These are phyloP conservation scores for Ganaspis brasiliensis DNA, from an alignment of 2,888 invertebrate species.

Conservation along the genomic window DNA sequence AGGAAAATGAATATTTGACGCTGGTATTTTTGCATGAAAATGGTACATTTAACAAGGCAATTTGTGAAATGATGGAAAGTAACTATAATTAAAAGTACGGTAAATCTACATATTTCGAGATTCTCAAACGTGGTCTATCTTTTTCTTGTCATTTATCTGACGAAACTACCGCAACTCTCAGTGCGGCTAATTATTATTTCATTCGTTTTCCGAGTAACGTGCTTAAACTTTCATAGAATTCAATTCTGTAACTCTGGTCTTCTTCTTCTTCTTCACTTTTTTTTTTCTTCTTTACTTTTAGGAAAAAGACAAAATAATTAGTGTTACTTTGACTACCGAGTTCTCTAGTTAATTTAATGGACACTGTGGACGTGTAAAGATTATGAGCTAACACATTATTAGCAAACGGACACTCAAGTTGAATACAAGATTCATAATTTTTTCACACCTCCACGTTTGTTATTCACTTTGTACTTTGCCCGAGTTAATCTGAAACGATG, in stretches of 20 bases:
- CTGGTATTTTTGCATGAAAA: slow-evolving; percentile 6
- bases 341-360: slow-evolving; percentile 10
- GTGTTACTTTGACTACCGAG: background rate
- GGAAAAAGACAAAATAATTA: slow-evolving; percentile 3
- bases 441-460: background rate
- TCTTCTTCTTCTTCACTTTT: background rate
- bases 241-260: slow-evolving; percentile 22
- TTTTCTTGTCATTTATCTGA: slow-evolving; percentile 25
- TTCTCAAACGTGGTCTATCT: background rate
- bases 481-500: background rate
- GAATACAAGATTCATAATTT: slow-evolving; percentile 7
- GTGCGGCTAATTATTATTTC: slow-evolving; percentile 36
- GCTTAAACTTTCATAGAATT: slow-evolving; percentile 26
- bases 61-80: slow-evolving; percentile 10
- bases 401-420: background rate
- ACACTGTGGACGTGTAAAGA: background rate
- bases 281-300: background rate
- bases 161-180: slow-evolving; percentile 23
- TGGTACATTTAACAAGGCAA: slow-evolving; percentile 18
- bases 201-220: background rate
- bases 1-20: slow-evolving; percentile 15
- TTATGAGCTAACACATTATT: slow-evolving; percentile 26
- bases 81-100: slow-evolving; percentile 16
- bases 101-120: slow-evolving; percentile 1
- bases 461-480: background rate